Percentiles rank a stretch among this genome's conserved stretches.
These are phyloP conservation scores for Athene noctua DNA, from an alignment of 2,113 vertebrate genomes.

Conservation along the genomic window DNA sequence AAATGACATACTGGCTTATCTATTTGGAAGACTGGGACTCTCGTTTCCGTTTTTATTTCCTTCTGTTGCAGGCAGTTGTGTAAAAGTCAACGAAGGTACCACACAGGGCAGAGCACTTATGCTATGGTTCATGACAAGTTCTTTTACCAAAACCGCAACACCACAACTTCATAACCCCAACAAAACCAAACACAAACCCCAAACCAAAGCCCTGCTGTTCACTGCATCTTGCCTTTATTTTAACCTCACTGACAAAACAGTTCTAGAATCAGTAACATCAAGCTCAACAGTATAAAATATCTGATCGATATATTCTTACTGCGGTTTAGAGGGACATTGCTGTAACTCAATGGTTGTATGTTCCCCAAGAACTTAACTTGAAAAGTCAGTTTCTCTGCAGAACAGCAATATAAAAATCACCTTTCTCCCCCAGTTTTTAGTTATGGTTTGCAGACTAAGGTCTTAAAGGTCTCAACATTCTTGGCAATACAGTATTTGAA, in stretches of 20 bases:
- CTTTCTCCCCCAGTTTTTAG: background rate
- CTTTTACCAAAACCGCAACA: background rate
- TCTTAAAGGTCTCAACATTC: background rate
- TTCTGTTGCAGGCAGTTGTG: background rate
- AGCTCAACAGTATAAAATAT: background rate
- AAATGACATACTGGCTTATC: background rate
- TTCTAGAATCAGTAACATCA: background rate
- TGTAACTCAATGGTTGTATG: background rate
- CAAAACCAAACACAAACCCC: background rate
- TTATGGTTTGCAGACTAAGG: background rate
- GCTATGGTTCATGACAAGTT: constrained; percentile 2
- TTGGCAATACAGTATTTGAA: background rate
- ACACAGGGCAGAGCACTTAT: background rate
- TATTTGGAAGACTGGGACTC: background rate
- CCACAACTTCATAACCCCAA: background rate
- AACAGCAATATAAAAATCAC: background rate
- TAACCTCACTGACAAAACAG: background rate
- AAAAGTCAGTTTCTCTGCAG: background rate
- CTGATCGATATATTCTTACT: background rate
- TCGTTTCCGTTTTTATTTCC: constrained; percentile 25
- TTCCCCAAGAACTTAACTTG: background rate
- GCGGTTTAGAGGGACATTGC: background rate
- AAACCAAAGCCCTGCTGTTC: background rate
- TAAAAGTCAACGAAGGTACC: background rate
- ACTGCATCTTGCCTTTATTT: background rate